phyloP scores from a whole-genome alignment of 2,113 vertebrate species.

The Podarcis raffonei region DNA sequence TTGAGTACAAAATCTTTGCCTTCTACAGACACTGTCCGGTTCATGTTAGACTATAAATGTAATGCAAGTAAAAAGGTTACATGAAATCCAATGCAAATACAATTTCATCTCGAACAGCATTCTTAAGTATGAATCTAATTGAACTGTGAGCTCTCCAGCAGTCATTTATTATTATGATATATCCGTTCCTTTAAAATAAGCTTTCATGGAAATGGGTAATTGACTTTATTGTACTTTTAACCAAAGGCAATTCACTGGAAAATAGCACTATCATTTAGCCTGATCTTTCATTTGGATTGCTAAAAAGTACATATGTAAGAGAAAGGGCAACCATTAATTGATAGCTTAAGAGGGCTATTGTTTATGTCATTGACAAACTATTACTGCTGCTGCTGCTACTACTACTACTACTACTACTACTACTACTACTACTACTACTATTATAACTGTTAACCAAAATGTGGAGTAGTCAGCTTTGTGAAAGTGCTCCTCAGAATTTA shows the following conservation, averaged over 20 bases:
- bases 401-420: too few species aligned
- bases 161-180: background rate
- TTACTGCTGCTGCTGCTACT: too few species aligned
- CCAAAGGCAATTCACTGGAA: slow-evolving; percentile 11
- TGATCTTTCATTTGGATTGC: background rate
- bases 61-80: background rate
- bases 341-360: background rate
- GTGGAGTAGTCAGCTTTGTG: background rate
- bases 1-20: background rate
- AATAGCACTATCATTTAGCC: background rate
- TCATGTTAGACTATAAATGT: background rate
- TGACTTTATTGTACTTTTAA: slow-evolving; percentile 2
- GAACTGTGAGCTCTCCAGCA: background rate
- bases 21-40: background rate
- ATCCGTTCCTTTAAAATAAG: background rate
- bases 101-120: background rate
- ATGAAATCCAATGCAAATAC: background rate
- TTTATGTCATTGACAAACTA: background rate
- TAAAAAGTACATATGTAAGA: background rate
- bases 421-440: too few species aligned
- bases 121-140: background rate
- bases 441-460: too few species aligned
- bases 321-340: background rate
- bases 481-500: background rate
- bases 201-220: background rate